phyloP scores from a whole-genome alignment of 2,888 invertebrate species.

The Hypomecis atomaria region DNA sequence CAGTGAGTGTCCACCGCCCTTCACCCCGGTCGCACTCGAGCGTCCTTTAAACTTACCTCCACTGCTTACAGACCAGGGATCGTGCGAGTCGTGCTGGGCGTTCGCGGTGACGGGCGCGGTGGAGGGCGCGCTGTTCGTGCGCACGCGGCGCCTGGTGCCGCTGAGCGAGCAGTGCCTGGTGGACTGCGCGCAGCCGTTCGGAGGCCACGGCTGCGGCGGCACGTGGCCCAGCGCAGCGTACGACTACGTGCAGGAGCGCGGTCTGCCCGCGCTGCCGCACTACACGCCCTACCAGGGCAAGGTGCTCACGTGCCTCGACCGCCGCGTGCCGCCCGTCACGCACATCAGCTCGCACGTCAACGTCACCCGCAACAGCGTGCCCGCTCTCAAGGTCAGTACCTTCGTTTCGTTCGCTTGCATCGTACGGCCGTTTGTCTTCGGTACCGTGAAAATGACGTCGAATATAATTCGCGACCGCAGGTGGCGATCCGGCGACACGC shows the following conservation, averaged over 20 bases:
- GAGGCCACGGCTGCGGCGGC: constrained; percentile 64
- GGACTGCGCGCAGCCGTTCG: constrained; percentile 69
- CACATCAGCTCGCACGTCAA: constrained; percentile 70
- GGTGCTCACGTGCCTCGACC: constrained; percentile 59
- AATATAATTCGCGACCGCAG: constrained; percentile 45
- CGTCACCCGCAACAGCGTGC: constrained; percentile 64
- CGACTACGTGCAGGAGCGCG: constrained; percentile 63
- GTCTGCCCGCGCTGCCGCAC: constrained; percentile 61
- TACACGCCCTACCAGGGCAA: constrained; percentile 63
- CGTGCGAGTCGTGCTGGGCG: constrained; percentile 75
- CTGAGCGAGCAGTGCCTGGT: constrained; percentile 73
- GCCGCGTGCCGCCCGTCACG: constrained; percentile 60
- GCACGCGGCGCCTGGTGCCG: constrained; percentile 62
- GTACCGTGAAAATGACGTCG: too few species aligned
- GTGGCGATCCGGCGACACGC: constrained; percentile 66
- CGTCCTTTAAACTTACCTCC: background rate
- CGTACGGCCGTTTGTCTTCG: background rate
- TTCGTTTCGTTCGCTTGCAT: background rate
- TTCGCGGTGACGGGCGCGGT: constrained; percentile 74
- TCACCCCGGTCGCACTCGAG: background rate
- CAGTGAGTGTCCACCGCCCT: constrained; percentile 52
- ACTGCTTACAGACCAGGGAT: constrained; percentile 61
- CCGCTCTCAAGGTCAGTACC: constrained; percentile 67
- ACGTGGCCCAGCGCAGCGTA: constrained; percentile 74
- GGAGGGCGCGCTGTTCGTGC: constrained; percentile 72